Evolutionary conservation across 2,113 vertebrate species (phyloP).

Genomic region (Lontra canadensis): DNA sequence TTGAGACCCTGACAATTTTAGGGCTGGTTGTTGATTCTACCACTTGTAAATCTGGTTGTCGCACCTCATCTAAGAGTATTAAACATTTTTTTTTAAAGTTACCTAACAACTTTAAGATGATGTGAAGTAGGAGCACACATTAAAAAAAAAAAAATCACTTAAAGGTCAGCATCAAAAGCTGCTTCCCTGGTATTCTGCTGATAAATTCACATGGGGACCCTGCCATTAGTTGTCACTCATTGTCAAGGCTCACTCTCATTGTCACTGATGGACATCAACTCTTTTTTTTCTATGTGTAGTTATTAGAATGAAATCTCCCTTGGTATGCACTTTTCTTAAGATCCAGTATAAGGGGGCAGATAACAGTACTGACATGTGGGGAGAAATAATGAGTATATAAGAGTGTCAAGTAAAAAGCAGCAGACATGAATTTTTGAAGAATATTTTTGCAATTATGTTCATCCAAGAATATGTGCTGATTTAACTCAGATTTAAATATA

Average conservation of each 20-base stretch:
- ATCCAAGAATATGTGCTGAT: not conserved
- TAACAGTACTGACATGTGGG: not conserved
- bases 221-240: not conserved
- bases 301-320: not conserved
- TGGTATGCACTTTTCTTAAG: not conserved
- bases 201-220: not conserved
- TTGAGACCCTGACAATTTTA: not conserved
- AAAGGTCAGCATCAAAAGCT: not conserved
- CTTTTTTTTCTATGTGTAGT: not conserved
- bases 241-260: not conserved
- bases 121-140: not conserved
- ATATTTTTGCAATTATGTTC: not conserved
- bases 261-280: not conserved
- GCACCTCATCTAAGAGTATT: not conserved
- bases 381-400: not conserved
- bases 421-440: not conserved
- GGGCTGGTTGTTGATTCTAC: not conserved
- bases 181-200: not conserved
- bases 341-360: not conserved
- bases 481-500: slow-evolving; percentile 22
- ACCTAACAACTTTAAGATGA: not conserved
- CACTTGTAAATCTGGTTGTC: not conserved
- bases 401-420: not conserved
- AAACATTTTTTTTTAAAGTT: not conserved
- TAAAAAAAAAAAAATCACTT: not conserved